A percentile compares a stretch with the other conserved stretches of the same genome.
Conservation (phyloP, 1,140 invertebrate genomes). For the Oryctes rhinoceros region DNA sequence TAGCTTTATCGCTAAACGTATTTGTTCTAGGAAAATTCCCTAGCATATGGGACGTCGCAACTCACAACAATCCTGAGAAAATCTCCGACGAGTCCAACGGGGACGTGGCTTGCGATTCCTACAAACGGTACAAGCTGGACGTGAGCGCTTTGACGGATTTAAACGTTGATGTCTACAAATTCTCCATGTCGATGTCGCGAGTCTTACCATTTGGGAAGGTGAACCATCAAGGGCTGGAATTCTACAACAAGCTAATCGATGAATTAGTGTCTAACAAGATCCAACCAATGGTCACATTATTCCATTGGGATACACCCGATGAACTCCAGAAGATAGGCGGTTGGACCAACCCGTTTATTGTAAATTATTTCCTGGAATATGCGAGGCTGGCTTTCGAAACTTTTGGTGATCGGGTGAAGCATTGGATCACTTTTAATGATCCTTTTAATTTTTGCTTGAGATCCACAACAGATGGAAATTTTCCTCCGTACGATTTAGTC, state of each 20-base stretch:
- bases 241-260: slow-evolving; percentile 71
- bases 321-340: slow-evolving; percentile 64
- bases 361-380: slow-evolving; percentile 58
- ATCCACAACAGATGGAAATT: not conserved
- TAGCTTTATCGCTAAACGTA: too few species aligned
- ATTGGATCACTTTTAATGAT: slow-evolving; percentile 66
- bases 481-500: not conserved
- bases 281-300: slow-evolving; percentile 52
- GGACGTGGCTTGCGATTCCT: slow-evolving; percentile 68
- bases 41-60: slow-evolving; percentile 68
- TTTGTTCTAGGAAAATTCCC: slow-evolving; percentile 59
- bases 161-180: slow-evolving; percentile 63
- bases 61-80: slow-evolving; percentile 63
- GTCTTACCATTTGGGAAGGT: slow-evolving; percentile 47
- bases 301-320: slow-evolving; percentile 60
- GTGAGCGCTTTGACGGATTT: slow-evolving; percentile 61
- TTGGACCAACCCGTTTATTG: slow-evolving; percentile 55
- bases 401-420: slow-evolving; percentile 58
- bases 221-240: slow-evolving; percentile 65
- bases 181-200: slow-evolving; percentile 70
- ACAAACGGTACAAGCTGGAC: slow-evolving; percentile 67
- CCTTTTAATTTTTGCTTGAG: slow-evolving; percentile 49
- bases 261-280: slow-evolving; percentile 61
- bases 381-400: slow-evolving; percentile 52
- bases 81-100: slow-evolving; percentile 65